These are phyloP conservation scores for Engraulis encrasicolus DNA, from an alignment of 2,113 vertebrate genomes.

Conservation along the genomic window DNA sequence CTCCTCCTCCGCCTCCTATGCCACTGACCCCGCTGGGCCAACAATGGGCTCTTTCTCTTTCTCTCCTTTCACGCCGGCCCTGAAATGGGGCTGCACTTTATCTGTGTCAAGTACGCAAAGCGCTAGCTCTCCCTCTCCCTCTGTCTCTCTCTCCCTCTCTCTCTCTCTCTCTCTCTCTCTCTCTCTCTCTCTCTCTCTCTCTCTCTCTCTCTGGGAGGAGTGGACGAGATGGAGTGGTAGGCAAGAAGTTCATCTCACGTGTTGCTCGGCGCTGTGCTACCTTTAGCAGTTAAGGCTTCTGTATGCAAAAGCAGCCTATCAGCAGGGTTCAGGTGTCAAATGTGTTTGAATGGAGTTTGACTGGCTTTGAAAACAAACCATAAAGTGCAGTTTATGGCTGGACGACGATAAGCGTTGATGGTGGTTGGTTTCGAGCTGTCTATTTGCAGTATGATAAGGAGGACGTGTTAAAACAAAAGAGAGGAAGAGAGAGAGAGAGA, in stretches of 20 bases:
- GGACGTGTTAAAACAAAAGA: not conserved
- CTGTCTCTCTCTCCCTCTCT: not conserved
- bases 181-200: not conserved
- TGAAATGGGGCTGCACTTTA: slow-evolving; percentile 6
- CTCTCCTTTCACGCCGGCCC: not conserved
- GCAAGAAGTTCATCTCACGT: not conserved
- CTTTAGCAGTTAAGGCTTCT: not conserved
- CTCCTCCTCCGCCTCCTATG: not conserved
- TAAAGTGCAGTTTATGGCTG: not conserved
- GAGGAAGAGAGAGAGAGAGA: too few relatives aligned
- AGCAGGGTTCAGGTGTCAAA: not conserved
- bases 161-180: not conserved
- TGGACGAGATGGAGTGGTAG: not conserved
- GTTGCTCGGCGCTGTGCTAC: not conserved
- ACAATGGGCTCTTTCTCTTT: slow-evolving; percentile 16
- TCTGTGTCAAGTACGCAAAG: slow-evolving; percentile 11
- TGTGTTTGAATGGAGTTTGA: not conserved
- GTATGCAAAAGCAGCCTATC: not conserved
- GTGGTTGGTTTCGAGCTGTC: not conserved
- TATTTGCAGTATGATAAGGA: not conserved
- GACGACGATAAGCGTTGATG: not conserved
- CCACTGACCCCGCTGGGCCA: not conserved
- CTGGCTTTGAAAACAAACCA: not conserved
- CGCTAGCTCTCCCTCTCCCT: not conserved
- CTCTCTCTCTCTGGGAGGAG: not conserved